Base-by-base conservation (phyloP, 2,888 invertebrate genomes). In the Drepana falcataria region DNA sequence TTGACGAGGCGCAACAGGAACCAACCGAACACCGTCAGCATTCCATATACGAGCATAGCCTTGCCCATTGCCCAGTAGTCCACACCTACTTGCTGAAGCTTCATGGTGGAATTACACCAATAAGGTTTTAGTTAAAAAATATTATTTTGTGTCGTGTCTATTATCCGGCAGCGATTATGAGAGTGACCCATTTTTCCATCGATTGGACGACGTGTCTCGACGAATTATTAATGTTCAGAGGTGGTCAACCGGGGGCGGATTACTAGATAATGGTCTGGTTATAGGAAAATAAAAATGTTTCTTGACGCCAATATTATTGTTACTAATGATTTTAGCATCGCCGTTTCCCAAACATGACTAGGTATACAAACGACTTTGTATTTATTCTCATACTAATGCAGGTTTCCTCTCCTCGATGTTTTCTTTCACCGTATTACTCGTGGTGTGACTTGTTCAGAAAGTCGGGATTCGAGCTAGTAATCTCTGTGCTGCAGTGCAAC, bases 41-140 rank as follows among this genome's bases (percentile, higher is more conserved):
- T 88, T 51, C 93, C 85, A 69, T 95, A 95, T 9, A 92, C 91
- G 47, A 92, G 71, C 76, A 94, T 93, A 0, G 93, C 92, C 69
- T 92, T 92, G 0, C 92, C 80, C 94, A 95, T 95, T 59, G 92
- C 92, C 91, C 93, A 93, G 60, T 93, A 91, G 75, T 95, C 94
- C 41, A 95, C 93, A 35, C 91, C 90, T 0, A 95, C 93, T 91
- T 94, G 92, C 79, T 95, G 94, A 60, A 92, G 82, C 74, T 93
- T 93, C 94, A 94, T 94, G 70, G 66, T 75, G 49, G 35, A 48
- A 37, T 40, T 35, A n/a, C 6, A n/a, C 33, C 1, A 4, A 35
- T 2, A 37, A 21, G 21, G 21, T 21, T 21, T 21, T 21, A 21
- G 21, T 21, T 21, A 21, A 21, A 21, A 21, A 21, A 21, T 21